These are phyloP conservation scores for Ennomos erosarius DNA, from an alignment of 2,888 invertebrate genomes.

Conservation along the genomic window DNA sequence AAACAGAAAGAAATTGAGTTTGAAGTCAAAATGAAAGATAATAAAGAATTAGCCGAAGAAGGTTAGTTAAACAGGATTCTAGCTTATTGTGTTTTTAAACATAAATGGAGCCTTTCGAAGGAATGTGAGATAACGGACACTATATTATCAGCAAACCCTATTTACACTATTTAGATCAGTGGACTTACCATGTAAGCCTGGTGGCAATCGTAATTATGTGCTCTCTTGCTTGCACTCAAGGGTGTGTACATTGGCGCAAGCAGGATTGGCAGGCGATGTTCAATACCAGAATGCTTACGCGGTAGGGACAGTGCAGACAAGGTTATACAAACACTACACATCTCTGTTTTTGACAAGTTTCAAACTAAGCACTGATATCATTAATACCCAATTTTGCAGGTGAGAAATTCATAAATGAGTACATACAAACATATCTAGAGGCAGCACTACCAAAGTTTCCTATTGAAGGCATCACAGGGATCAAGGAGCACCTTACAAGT, in stretches of 20 bases:
- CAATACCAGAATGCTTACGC: too few species aligned
- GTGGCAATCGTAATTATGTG: too few species aligned
- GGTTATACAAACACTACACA: too few species aligned
- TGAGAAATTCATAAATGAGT: conserved; percentile 86
- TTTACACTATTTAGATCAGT: too few species aligned
- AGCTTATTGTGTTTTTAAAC: neutral
- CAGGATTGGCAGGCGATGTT: too few species aligned
- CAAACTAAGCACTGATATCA: neutral
- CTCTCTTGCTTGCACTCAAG: too few species aligned
- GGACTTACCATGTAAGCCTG: too few species aligned
- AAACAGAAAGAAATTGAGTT: conserved; percentile 90
- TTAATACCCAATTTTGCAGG: conserved; percentile 66
- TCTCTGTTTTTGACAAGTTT: neutral
- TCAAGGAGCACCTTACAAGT: conserved; percentile 88
- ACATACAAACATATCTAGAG: conserved; percentile 89
- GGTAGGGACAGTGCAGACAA: too few species aligned
- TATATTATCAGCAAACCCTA: too few species aligned
- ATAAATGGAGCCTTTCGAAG: too few species aligned
- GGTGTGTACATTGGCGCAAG: too few species aligned
- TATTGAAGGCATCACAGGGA: conserved; percentile 88
- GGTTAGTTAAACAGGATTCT: conserved; percentile 65
- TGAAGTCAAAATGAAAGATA: conserved; percentile 87
- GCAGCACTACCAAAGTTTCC: conserved; percentile 90
- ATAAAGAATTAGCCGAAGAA: conserved; percentile 87
- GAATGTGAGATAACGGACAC: too few species aligned